Conservation (phyloP, 2,113 vertebrate genomes). For the Erythrocercus mccallii region DNA sequence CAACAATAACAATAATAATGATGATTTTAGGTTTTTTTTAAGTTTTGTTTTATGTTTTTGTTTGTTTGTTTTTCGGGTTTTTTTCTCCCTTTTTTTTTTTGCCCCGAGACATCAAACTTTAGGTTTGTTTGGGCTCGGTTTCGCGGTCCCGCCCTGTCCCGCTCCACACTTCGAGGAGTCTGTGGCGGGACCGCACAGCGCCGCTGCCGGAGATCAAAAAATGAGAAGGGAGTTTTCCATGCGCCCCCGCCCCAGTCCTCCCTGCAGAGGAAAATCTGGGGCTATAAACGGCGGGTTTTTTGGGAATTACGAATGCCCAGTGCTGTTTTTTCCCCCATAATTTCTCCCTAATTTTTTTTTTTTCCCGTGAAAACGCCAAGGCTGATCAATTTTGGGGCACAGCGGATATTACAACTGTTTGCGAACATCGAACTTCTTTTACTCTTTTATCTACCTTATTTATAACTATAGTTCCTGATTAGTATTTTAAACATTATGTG, state of each 20-base stretch:
- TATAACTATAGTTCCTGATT: neutral
- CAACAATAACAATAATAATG: no score
- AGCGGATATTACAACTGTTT: neutral
- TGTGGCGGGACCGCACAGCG: neutral
- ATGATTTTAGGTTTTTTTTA: neutral
- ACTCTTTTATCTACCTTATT: neutral
- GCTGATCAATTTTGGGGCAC: neutral
- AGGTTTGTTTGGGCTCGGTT: no score
- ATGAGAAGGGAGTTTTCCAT: fast-evolving
- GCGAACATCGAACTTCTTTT: neutral
- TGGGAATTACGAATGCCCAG: fast-evolving
- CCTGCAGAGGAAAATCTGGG: fast-evolving
- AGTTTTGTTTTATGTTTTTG: neutral
- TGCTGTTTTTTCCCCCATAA: neutral
- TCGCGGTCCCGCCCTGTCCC: fast-evolving
- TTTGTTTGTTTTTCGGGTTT: neutral
- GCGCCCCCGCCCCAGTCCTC: no score
- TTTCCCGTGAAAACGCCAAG: neutral
- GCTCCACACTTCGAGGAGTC: no score
- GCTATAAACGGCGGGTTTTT: fast-evolving
- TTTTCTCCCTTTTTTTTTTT: no score
- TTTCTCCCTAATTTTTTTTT: neutral
- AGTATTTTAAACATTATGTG: no score
- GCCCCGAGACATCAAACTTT: fast-evolving
- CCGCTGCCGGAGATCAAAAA: fast-evolving